phyloP scores from a whole-genome alignment of 2,113 vertebrate genomes.

The Cyanistes caeruleus region DNA sequence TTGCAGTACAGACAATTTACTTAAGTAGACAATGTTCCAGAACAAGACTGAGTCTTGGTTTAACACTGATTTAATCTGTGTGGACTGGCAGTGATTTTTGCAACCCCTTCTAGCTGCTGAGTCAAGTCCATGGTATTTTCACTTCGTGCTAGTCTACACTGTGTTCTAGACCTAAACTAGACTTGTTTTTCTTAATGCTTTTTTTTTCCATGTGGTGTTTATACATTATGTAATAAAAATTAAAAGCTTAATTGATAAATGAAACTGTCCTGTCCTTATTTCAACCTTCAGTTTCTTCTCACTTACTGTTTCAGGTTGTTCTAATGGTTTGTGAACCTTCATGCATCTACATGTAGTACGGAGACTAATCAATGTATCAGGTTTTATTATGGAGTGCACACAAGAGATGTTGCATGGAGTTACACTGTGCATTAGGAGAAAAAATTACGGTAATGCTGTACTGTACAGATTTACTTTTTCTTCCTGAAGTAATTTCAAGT shows the following conservation, averaged over 20 bases:
- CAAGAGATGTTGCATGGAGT: background rate
- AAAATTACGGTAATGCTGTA: background rate
- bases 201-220: background rate
- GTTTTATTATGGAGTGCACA: background rate
- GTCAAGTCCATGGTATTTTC: background rate
- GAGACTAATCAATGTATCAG: background rate
- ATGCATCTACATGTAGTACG: background rate
- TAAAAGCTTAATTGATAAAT: background rate
- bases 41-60: background rate
- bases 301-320: background rate
- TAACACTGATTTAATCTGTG: background rate
- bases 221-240: constrained; percentile 57
- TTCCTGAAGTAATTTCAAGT: background rate
- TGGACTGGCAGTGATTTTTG: background rate
- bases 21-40: background rate
- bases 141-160: background rate
- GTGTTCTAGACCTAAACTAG: constrained; percentile 15
- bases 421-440: background rate
- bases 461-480: background rate
- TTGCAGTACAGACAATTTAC: background rate
- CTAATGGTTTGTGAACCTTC: background rate
- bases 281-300: background rate
- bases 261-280: background rate
- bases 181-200: background rate
- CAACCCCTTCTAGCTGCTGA: background rate